Percentiles rank a stretch among this genome's conserved stretches.
Conservation (phyloP, 2,113 vertebrate genomes). For the Actenoides hombroni region DNA sequence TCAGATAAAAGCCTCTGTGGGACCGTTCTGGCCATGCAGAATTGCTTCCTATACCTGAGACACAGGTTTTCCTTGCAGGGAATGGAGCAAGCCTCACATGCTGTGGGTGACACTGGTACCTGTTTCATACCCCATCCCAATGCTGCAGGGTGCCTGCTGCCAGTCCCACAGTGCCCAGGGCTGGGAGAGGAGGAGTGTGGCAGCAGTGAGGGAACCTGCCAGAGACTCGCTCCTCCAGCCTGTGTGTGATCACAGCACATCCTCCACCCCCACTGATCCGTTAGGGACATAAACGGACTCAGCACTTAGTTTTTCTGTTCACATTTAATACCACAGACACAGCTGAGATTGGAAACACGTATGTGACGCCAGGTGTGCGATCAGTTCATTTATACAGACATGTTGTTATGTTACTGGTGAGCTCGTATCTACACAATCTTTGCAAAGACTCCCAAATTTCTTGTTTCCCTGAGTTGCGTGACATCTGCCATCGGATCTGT, state of each 20-base stretch:
- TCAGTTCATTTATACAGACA: not conserved
- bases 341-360: not conserved
- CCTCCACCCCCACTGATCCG: not conserved
- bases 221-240: not conserved
- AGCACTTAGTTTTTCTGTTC: slow-evolving; percentile 29
- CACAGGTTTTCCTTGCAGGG: not conserved
- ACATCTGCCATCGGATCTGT: not conserved
- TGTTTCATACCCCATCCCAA: rapidly evolving
- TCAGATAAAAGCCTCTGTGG: not conserved
- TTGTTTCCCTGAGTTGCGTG: slow-evolving; percentile 51
- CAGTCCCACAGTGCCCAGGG: not conserved
- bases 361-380: not conserved
- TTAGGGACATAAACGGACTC: not conserved
- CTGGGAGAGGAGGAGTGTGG: not conserved
- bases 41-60: not conserved
- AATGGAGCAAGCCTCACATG: not conserved
- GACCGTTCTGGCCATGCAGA: not conserved
- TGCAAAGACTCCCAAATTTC: not conserved
- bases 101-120: not conserved
- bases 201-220: not conserved
- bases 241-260: rapidly evolving
- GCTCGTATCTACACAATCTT: not conserved
- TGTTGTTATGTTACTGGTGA: not conserved
- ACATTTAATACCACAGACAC: slow-evolving; percentile 31
- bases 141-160: not conserved